These are phyloP conservation scores for Hypanus sabinus DNA, from an alignment of 2,113 vertebrate genomes.

Conservation along the genomic window DNA sequence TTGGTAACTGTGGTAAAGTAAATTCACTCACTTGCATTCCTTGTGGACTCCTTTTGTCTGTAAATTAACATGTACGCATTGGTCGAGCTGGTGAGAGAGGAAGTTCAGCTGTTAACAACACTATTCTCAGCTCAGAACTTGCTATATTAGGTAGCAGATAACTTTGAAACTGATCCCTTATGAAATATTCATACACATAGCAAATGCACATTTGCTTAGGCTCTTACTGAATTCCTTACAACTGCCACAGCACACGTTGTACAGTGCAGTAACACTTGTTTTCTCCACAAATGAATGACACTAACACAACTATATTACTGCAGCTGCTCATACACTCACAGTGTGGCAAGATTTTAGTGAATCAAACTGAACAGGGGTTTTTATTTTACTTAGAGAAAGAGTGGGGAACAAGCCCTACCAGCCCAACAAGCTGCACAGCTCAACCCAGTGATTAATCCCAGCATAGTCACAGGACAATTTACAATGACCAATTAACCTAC, in stretches of 20 bases:
- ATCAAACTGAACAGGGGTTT: no score
- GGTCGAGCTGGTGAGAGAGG: conserved; percentile 71
- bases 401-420: no score
- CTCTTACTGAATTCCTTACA: neutral
- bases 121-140: neutral
- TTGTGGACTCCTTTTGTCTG: conserved; percentile 82
- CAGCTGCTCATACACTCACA: no score
- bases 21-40: conserved; percentile 88
- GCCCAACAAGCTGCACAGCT: no score
- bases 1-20: neutral
- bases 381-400: no score
- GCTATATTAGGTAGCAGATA: neutral
- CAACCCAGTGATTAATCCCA: no score
- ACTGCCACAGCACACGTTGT: neutral
- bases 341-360: no score
- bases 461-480: no score
- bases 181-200: neutral
- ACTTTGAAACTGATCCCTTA: neutral
- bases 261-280: neutral
- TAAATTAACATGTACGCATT: conserved; percentile 99
- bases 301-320: no score
- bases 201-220: no score
- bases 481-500: no score
- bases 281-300: no score
- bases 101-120: neutral